Base-by-base conservation (phyloP, 2,888 invertebrate genomes). In the Ephialtes manifestator region DNA sequence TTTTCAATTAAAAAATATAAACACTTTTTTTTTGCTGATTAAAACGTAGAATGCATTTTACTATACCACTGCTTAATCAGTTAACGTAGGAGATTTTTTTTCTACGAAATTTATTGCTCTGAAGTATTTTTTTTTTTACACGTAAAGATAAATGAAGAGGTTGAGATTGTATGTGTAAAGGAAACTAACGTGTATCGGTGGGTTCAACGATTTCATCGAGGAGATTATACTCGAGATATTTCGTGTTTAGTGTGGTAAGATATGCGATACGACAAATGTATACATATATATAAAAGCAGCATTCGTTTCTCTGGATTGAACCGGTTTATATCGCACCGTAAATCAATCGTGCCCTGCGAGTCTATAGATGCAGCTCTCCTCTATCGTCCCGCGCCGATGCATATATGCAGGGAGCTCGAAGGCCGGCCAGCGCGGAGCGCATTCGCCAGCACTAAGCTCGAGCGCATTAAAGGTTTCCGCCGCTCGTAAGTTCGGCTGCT, bases 281-380 rank as follows among this genome's bases (percentile, higher is more conserved):
- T 28, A 46, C 55, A 31, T 46, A n/a, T 63, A 43, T 65, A 58
- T 20, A 43, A 39, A 18, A 28, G 77, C 39, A 72, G 43, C 71
- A 24, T 31, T 13, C 51, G 72, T 79, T 71, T 72, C 71, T 24
- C 43, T 20, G 55, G 79, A 80, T 72, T 72, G 79, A 72, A 72
- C 72, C 72, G 79, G 79, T 80, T 80, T 72, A 72, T 80, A 80
- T 72, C 79, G 43, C 72, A 63, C 63, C 72, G 79, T 80, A 80
- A 80, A 80, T 70, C 72, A 82, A 80, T 80, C 83, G 71, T 71
- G 74, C 60, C 39, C 48, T 35, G 75, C 65, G 81, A 76, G 60
- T 72, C 58, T 65, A 58, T 76, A 71, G 77, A 63, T 70, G 77
- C 77, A 55, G 20, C 53, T 63, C 58, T 60, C 48, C 53, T 65